Percentiles rank a stretch among this genome's conserved stretches.
phyloP scores from a whole-genome alignment of 2,888 invertebrate species.

The Leptinotarsa tumamoca region DNA sequence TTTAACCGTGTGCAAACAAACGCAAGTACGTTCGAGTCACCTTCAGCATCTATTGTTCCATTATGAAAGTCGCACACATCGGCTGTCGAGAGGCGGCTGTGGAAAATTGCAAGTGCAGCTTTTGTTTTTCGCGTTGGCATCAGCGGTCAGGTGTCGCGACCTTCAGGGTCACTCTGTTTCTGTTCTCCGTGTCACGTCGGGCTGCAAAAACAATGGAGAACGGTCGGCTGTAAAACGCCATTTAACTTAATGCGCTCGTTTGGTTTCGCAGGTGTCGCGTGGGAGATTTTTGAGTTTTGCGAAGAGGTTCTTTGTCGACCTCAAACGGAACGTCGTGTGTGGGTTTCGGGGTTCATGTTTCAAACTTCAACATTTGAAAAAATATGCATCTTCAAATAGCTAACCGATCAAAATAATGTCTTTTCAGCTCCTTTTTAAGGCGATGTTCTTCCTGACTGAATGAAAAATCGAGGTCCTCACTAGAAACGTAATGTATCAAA shows the following conservation, averaged over 20 bases:
- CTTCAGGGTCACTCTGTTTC: constrained; percentile 43
- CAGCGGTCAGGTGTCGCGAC: constrained; percentile 46
- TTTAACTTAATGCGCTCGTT: constrained; percentile 13
- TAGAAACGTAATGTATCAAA: no score
- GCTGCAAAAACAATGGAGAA: constrained; percentile 30
- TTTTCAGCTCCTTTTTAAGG: no score
- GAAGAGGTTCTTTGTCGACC: background rate
- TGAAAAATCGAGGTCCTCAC: no score
- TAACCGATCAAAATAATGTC: no score
- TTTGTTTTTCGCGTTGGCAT: constrained; percentile 36
- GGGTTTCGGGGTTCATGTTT: no score
- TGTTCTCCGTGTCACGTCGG: constrained; percentile 29
- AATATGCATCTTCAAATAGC: no score
- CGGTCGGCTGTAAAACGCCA: constrained; percentile 26
- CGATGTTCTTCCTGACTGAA: no score
- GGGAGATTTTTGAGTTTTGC: background rate
- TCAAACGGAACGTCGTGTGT: background rate
- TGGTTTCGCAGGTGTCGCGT: constrained; percentile 3
- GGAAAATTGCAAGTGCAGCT: constrained; percentile 24
- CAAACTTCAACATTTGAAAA: no score
- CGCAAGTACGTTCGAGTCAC: constrained; percentile 36
- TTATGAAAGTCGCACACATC: constrained; percentile 19
- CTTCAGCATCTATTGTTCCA: constrained; percentile 31
- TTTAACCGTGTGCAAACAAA: constrained; percentile 10
- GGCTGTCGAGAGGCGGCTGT: background rate